Percentiles rank a stretch among this genome's conserved stretches.
These are phyloP conservation scores for Dysdera silvatica DNA, from an alignment of 1,140 invertebrate species.

Conservation along the genomic window DNA sequence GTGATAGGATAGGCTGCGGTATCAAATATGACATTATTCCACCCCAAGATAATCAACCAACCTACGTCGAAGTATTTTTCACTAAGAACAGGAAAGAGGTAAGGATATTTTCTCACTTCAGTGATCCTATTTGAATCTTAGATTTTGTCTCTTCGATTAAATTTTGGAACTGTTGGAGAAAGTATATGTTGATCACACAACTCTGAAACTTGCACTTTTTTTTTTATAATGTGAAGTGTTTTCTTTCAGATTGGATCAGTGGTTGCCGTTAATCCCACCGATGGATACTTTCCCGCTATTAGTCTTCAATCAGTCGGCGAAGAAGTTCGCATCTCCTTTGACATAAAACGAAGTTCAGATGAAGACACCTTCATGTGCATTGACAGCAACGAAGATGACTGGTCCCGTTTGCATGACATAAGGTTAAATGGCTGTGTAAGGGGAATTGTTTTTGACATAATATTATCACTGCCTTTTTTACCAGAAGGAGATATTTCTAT, in stretches of 20 bases:
- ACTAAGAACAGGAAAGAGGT: slow-evolving; percentile 50
- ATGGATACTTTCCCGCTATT: slow-evolving; percentile 45
- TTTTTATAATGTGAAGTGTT: not conserved
- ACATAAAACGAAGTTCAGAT: slow-evolving; percentile 44
- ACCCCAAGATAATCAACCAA: slow-evolving; percentile 33
- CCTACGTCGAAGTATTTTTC: slow-evolving; percentile 46
- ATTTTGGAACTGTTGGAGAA: too few relatives aligned
- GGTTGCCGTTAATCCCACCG: slow-evolving; percentile 36
- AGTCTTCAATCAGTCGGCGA: slow-evolving; percentile 46
- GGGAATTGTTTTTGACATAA: not conserved
- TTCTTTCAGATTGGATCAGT: slow-evolving; percentile 40
- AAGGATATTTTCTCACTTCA: not conserved
- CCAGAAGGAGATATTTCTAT: too few relatives aligned
- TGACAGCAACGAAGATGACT: slow-evolving; percentile 52
- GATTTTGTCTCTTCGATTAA: too few relatives aligned
- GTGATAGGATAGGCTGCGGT: slow-evolving; percentile 49
- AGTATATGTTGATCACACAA: too few relatives aligned
- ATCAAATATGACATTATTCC: slow-evolving; percentile 40
- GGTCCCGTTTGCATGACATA: slow-evolving; percentile 51
- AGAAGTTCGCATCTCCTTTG: slow-evolving; percentile 42
- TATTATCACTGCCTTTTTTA: too few relatives aligned
- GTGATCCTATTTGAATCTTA: too few relatives aligned
- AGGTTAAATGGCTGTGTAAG: slow-evolving; percentile 49
- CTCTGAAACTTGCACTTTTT: not conserved
- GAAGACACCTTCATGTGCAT: slow-evolving; percentile 50